Conservation (phyloP, 2,113 vertebrate species). For the Xyrauchen texanus region DNA sequence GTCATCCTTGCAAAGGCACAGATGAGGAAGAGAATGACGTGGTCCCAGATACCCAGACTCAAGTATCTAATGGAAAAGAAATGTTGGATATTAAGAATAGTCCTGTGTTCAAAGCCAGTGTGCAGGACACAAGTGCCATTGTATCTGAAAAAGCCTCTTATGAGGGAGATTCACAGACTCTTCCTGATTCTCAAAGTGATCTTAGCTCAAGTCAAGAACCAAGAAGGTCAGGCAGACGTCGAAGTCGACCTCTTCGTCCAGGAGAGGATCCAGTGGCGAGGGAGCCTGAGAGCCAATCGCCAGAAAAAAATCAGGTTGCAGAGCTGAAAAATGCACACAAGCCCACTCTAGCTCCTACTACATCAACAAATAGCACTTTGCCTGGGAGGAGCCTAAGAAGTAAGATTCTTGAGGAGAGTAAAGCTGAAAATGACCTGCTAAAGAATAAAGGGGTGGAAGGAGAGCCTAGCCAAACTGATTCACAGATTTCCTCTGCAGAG, state of each 20-base stretch:
- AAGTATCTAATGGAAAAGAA: slow-evolving; percentile 11
- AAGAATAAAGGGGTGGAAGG: neutral
- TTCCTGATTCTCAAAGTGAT: slow-evolving; percentile 61
- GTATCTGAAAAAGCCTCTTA: slow-evolving; percentile 77
- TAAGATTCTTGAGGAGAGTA: slow-evolving; percentile 40
- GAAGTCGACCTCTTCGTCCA: slow-evolving; percentile 59
- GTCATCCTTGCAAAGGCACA: slow-evolving; percentile 49
- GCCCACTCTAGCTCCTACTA: neutral
- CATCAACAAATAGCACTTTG: slow-evolving; percentile 17
- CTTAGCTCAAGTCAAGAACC: slow-evolving; percentile 56
- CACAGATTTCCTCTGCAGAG: neutral
- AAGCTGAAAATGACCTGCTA: neutral
- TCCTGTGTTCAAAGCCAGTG: slow-evolving; percentile 41
- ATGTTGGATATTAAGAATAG: neutral
- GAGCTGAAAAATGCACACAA: slow-evolving; percentile 42
- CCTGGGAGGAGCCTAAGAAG: slow-evolving; percentile 42
- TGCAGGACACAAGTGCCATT: neutral
- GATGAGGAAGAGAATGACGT: slow-evolving; percentile 67
- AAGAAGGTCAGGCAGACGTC: slow-evolving; percentile 77
- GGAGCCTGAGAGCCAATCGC: slow-evolving; percentile 2
- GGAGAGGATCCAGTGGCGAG: slow-evolving; percentile 68
- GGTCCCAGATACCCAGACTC: slow-evolving; percentile 70
- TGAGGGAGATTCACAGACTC: slow-evolving; percentile 50
- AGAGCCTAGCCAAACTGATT: slow-evolving; percentile 30
- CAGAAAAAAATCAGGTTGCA: slow-evolving; percentile 48